A percentile compares a stretch with the other conserved stretches of the same genome.
These are phyloP conservation scores for Acyrthosiphon pisum DNA, from an alignment of 1,140 invertebrate species.

Conservation along the genomic window DNA sequence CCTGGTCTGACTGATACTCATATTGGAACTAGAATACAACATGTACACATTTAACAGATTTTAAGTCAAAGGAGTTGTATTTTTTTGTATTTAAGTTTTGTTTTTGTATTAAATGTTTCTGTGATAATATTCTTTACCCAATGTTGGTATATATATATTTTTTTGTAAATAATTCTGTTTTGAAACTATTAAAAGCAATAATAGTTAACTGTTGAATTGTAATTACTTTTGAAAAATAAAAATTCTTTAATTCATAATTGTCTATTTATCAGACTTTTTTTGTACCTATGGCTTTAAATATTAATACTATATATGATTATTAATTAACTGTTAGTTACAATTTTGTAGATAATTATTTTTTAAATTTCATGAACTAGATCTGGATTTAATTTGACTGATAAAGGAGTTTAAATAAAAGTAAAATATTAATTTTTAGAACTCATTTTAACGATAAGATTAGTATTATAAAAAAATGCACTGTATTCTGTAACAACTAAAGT, in stretches of 20 bases:
- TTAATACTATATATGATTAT: not conserved
- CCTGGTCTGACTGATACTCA: conserved; percentile 43
- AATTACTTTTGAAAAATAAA: not conserved
- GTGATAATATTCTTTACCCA: not conserved
- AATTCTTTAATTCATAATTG: not conserved
- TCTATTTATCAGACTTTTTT: not conserved
- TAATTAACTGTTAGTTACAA: not conserved
- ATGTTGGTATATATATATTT: not conserved
- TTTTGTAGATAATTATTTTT: not conserved
- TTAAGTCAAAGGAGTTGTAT: not conserved
- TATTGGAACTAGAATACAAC: conserved; percentile 49
- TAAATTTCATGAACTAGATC: not conserved
- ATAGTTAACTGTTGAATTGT: not conserved
- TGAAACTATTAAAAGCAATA: not conserved
- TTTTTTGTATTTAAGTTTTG: not conserved
- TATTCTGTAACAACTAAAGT: no score
- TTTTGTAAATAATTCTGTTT: not conserved
- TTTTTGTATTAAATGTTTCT: conserved; percentile 18
- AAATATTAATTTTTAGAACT: not conserved
- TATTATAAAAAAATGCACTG: no score
- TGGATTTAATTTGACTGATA: not conserved
- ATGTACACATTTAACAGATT: conserved; percentile 30
- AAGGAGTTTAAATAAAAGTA: not conserved
- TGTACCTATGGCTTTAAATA: not conserved
- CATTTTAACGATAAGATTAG: no score